These are phyloP conservation scores for Zaprionus lineosus DNA, from an alignment of 2,888 invertebrate genomes.

Conservation along the genomic window DNA sequence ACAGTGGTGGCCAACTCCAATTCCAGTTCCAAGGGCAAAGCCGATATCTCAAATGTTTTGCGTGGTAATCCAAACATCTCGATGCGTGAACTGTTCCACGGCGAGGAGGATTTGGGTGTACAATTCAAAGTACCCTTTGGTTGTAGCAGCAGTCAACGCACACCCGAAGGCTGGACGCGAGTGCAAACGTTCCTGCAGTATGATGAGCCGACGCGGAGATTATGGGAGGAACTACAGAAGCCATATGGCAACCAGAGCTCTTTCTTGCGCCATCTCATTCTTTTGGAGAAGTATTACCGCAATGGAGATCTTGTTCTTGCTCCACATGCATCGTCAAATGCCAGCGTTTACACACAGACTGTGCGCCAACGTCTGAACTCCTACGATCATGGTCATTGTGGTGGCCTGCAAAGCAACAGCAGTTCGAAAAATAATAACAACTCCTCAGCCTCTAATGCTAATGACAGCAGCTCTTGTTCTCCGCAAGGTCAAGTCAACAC, in stretches of 20 bases:
- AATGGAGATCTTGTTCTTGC: constrained; percentile 90
- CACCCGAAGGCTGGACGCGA: constrained; percentile 93
- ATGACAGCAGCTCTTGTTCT: background rate
- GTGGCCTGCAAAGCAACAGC: constrained; percentile 53
- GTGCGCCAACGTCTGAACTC: constrained; percentile 90
- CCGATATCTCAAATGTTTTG: constrained; percentile 81
- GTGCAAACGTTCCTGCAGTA: constrained; percentile 91
- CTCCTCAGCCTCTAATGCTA: constrained; percentile 1
- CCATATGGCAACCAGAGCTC: constrained; percentile 95
- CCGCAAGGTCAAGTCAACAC: background rate
- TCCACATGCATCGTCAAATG: constrained; percentile 88
- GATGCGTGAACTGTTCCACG: constrained; percentile 90
- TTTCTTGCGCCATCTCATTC: constrained; percentile 90
- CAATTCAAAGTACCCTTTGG: constrained; percentile 90
- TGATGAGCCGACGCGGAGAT: constrained; percentile 89
- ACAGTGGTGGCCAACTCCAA: background rate
- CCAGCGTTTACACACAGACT: constrained; percentile 90
- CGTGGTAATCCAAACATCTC: constrained; percentile 90
- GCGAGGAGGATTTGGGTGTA: constrained; percentile 91
- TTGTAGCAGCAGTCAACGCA: constrained; percentile 83
- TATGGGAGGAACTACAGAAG: constrained; percentile 92
- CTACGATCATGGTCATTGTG: constrained; percentile 86
- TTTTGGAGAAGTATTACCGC: constrained; percentile 92
- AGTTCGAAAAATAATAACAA: background rate
- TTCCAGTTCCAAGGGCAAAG: constrained; percentile 21